Evolutionary conservation across 2,113 vertebrate species (phyloP).

Genomic region (Phyllopteryx taeniolatus): DNA sequence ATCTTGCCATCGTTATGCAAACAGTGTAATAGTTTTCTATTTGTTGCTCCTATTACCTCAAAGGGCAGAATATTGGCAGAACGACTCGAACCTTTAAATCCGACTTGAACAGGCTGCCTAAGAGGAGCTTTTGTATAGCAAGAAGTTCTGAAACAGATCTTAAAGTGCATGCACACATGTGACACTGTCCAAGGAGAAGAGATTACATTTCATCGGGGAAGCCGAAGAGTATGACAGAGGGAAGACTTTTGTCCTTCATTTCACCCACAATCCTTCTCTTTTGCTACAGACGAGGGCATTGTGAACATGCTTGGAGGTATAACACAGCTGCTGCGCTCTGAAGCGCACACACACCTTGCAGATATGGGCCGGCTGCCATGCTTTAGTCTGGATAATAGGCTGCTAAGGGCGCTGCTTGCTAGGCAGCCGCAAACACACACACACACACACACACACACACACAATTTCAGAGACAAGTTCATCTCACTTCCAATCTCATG

Average conservation of each 20-base stretch:
- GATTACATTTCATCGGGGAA: not conserved
- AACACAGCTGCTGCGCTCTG: constrained; percentile 68
- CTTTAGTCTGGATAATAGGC: constrained; percentile 62
- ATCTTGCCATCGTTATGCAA: not conserved
- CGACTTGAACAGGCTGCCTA: not conserved
- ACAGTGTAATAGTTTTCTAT: not conserved
- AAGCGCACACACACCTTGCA: constrained; percentile 59
- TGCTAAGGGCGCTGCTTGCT: constrained; percentile 62
- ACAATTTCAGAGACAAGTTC: constrained; percentile 34
- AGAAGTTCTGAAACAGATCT: not conserved
- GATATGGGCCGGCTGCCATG: constrained; percentile 66
- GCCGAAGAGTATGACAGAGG: not conserved
- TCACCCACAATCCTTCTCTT: constrained; percentile 35
- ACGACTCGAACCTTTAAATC: not conserved
- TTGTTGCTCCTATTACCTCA: not conserved
- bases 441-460: constrained; percentile 2
- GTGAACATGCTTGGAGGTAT: constrained; percentile 65
- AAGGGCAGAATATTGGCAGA: not conserved
- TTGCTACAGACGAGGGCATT: constrained; percentile 36
- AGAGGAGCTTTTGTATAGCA: not conserved
- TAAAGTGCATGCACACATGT: too few species aligned
- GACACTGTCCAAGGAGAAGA: not conserved
- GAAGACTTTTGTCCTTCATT: constrained; percentile 46
- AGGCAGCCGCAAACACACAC: constrained; percentile 31
- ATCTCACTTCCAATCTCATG: constrained; percentile 14